phyloP scores from a whole-genome alignment of 2,797 vertebrate genomes.

The Sebastes iracundus region DNA sequence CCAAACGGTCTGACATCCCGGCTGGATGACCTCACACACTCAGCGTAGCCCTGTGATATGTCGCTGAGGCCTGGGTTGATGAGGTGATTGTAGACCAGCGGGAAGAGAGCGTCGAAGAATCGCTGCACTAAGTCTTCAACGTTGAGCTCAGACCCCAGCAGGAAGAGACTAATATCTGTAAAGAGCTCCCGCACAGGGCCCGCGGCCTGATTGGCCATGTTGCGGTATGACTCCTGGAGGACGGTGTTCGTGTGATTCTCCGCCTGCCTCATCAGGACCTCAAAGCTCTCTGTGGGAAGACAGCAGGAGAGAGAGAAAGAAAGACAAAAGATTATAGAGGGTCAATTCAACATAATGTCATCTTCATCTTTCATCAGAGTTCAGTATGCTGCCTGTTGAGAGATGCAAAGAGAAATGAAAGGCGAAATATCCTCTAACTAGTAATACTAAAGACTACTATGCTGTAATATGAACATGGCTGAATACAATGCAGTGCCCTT shows the following conservation, averaged over 20 bases:
- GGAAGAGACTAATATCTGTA: slow-evolving; percentile 86
- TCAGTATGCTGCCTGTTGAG: neutral
- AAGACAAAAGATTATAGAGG: neutral
- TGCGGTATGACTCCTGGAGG: slow-evolving; percentile 81
- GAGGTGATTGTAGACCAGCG: slow-evolving; percentile 85
- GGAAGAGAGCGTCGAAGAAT: slow-evolving; percentile 90
- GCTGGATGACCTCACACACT: slow-evolving; percentile 82
- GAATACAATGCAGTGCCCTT: neutral
- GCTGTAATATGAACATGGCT: neutral
- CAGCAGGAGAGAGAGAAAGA: slow-evolving; percentile 2
- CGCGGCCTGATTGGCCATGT: slow-evolving; percentile 78
- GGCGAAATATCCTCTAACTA: neutral
- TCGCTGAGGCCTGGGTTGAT: slow-evolving; percentile 79
- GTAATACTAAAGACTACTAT: neutral
- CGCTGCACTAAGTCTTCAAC: slow-evolving; percentile 84
- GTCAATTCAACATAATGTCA: slow-evolving; percentile 2
- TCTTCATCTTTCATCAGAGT: neutral
- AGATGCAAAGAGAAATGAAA: neutral
- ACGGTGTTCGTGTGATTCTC: slow-evolving; percentile 85
- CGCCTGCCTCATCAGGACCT: slow-evolving; percentile 85
- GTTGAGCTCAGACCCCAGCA: slow-evolving; percentile 86
- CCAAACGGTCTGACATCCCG: slow-evolving; percentile 83
- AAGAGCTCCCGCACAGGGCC: slow-evolving; percentile 84
- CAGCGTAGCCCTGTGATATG: slow-evolving; percentile 77
- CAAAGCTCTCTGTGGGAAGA: slow-evolving; percentile 84